Conservation (phyloP, 30 jellyfish, hydroid and myxozoan genomes). For the Hydractinia symbiolongicarpus region DNA sequence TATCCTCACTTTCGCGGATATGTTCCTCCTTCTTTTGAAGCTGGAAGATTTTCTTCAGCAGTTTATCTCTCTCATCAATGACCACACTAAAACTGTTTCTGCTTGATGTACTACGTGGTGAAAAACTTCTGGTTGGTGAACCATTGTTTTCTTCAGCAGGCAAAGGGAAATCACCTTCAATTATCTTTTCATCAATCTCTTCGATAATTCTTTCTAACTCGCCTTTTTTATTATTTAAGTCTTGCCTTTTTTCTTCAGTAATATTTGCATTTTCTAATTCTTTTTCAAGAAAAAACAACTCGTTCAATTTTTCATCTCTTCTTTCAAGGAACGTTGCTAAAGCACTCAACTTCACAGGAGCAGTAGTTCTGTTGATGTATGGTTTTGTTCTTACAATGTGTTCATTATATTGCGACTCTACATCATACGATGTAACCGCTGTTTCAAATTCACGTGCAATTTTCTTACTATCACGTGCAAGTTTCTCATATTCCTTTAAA, state of each 20-base stretch:
- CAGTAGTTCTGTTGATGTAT: neutral
- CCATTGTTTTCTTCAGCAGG: neutral
- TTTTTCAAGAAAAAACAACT: conserved; percentile 11
- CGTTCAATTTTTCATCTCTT: conserved; percentile 26
- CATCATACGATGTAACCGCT: neutral
- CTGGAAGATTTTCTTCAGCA: conserved; percentile 14
- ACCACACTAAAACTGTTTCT: conserved; percentile 18
- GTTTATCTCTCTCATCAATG: conserved; percentile 26
- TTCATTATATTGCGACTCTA: neutral
- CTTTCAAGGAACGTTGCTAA: neutral
- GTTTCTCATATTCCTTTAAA: neutral
- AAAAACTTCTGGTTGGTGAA: conserved; percentile 33
- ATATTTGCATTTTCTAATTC: neutral
- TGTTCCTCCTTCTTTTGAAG: conserved; percentile 26
- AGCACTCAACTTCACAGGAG: neutral
- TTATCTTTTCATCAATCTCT: conserved; percentile 28
- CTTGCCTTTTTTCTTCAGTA: neutral
- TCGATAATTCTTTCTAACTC: conserved; percentile 12
- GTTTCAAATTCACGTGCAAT: neutral
- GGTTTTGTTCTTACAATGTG: neutral
- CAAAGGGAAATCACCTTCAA: conserved; percentile 11
- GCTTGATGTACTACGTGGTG: conserved; percentile 46
- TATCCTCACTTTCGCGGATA: neutral
- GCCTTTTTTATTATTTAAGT: neutral
- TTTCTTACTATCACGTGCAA: neutral